A percentile compares a stretch with the other conserved stretches of the same genome.
Evolutionary conservation across 2,888 invertebrate genomes (phyloP).

Genomic region (Thysanoteuthis rhombus): DNA sequence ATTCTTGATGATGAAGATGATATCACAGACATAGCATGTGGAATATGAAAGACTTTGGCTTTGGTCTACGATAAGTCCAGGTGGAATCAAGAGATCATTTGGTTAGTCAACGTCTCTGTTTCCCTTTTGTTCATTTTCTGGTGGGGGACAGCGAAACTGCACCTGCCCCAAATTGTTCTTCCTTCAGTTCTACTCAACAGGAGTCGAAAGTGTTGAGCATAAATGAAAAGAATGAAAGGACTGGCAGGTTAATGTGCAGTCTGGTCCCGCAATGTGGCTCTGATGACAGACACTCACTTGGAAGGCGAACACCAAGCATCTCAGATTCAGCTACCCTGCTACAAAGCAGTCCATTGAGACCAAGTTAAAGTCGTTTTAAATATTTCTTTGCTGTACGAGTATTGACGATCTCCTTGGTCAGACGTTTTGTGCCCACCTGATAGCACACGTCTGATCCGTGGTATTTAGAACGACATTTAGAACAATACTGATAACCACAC

Average conservation of each 20-base stretch:
- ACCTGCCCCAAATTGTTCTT: too few species aligned
- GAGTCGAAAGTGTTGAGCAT: too few species aligned
- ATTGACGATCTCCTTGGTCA: slow-evolving; percentile 47
- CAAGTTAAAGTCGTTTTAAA: slow-evolving; percentile 44
- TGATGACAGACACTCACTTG: background rate
- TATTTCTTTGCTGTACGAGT: slow-evolving; percentile 52
- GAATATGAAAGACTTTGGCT: background rate
- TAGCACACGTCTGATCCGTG: slow-evolving; percentile 49
- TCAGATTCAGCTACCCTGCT: background rate
- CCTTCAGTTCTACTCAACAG: too few species aligned
- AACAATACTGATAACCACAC: slow-evolving; percentile 53
- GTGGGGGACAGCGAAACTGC: background rate
- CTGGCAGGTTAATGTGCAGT: background rate
- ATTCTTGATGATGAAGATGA: background rate
- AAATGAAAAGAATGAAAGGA: background rate
- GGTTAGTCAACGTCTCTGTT: background rate
- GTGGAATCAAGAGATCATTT: background rate
- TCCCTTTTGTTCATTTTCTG: background rate
- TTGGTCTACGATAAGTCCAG: background rate
- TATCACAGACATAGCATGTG: background rate
- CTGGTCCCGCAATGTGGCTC: background rate
- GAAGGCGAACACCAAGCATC: background rate
- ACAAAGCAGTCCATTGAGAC: background rate
- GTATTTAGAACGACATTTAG: slow-evolving; percentile 47
- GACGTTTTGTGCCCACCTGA: slow-evolving; percentile 41